These are phyloP conservation scores for Rhinoptilus africanus DNA, from an alignment of 2,113 vertebrate genomes.

Conservation along the genomic window DNA sequence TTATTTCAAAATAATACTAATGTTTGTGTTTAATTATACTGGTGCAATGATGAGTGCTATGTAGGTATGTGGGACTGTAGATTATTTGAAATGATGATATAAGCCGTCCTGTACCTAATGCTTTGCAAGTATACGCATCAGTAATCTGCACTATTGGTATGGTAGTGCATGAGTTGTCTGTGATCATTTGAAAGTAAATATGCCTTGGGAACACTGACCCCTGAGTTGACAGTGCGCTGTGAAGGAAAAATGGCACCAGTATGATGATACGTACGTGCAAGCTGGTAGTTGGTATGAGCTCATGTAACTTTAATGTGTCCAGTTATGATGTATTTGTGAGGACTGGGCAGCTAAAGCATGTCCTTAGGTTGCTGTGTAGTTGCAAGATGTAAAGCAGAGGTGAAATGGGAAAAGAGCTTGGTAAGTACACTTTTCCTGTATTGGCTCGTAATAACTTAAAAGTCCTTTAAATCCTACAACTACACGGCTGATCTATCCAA, in stretches of 20 bases:
- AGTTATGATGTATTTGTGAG: neutral
- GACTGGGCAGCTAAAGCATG: neutral
- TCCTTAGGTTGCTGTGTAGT: neutral
- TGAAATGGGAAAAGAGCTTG: neutral
- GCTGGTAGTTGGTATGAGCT: neutral
- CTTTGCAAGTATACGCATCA: neutral
- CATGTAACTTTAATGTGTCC: neutral
- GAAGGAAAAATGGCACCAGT: neutral
- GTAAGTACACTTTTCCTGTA: neutral
- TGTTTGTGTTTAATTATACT: neutral
- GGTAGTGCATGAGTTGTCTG: neutral
- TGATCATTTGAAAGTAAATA: neutral
- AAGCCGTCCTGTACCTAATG: neutral
- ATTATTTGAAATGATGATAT: neutral
- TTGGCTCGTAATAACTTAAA: neutral
- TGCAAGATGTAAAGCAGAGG: neutral
- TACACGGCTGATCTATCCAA: rapidly evolving
- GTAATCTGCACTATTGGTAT: neutral
- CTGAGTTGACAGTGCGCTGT: neutral
- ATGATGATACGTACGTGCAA: rapidly evolving
- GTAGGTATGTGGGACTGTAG: neutral
- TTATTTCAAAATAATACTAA: neutral
- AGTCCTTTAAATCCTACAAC: neutral
- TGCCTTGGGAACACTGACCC: neutral
- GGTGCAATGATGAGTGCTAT: rapidly evolving